These are phyloP conservation scores for Prosapia bicincta DNA, from an alignment of 2,888 invertebrate genomes.

Conservation along the genomic window DNA sequence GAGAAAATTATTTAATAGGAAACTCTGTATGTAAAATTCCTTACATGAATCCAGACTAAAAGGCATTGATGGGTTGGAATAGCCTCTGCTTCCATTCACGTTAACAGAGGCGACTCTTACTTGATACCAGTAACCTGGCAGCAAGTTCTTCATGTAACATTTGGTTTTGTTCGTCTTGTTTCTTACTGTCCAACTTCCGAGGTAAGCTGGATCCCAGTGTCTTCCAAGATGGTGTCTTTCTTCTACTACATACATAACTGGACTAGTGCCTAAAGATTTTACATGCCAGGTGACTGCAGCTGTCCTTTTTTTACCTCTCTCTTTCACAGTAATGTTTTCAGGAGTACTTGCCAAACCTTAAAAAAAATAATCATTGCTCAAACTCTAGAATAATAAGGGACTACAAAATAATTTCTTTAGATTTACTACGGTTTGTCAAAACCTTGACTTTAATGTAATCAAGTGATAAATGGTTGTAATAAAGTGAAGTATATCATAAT, in stretches of 20 bases:
- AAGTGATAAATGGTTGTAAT: too few species aligned
- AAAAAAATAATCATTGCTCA: too few species aligned
- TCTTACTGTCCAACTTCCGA: constrained; percentile 62
- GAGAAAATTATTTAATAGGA: too few species aligned
- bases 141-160: constrained; percentile 52
- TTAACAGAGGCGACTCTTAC: constrained; percentile 75
- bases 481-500: too few species aligned
- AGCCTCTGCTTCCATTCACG: constrained; percentile 67
- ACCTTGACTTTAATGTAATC: too few species aligned
- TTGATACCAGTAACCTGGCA: constrained; percentile 73
- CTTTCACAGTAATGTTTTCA: constrained; percentile 55
- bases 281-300: constrained; percentile 48
- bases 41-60: constrained; percentile 48
- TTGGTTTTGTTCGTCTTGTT: constrained; percentile 53
- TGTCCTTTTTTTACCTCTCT: constrained; percentile 52
- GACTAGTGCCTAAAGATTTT: constrained; percentile 19
- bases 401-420: too few species aligned
- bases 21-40: constrained; percentile 2
- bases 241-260: constrained; percentile 59
- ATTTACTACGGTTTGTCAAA: too few species aligned
- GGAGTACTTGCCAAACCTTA: constrained; percentile 62
- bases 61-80: constrained; percentile 57
- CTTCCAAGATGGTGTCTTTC: constrained; percentile 68
- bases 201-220: constrained; percentile 58
- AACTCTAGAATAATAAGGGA: too few species aligned